phyloP scores from a whole-genome alignment of 2,797 vertebrate genomes.

The Sciurus vulgaris region DNA sequence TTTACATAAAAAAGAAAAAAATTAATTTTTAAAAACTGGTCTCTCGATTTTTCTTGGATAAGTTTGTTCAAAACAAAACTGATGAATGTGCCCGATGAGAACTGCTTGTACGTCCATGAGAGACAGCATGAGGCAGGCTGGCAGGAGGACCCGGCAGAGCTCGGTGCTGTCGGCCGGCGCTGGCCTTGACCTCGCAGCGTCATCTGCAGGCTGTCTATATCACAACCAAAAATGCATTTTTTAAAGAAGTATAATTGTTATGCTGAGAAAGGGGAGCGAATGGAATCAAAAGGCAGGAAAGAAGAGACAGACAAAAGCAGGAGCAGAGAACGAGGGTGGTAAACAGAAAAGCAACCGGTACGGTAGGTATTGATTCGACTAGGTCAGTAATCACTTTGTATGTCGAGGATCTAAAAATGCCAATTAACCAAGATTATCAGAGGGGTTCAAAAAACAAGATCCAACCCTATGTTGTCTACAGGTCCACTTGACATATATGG shows the following conservation, averaged over 20 bases:
- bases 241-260: not conserved
- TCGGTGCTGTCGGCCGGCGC: not conserved
- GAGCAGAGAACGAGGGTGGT: not conserved
- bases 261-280: not conserved
- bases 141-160: not conserved
- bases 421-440: not conserved
- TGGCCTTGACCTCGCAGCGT: too few relatives aligned
- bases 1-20: not conserved
- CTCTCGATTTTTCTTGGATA: not conserved
- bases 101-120: not conserved
- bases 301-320: not conserved
- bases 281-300: not conserved
- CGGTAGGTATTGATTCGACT: not conserved
- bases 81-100: too few relatives aligned
- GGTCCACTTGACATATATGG: not conserved
- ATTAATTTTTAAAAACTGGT: too few relatives aligned
- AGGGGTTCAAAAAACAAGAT: not conserved
- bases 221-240: too few relatives aligned
- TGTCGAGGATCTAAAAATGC: not conserved
- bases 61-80: not conserved
- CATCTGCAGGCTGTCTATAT: too few relatives aligned
- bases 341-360: not conserved
- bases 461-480: not conserved
- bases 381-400: not conserved
- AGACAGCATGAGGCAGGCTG: too few relatives aligned